Conservation (phyloP, 1,140 invertebrate species). For the Brachionus plicatilis region DNA sequence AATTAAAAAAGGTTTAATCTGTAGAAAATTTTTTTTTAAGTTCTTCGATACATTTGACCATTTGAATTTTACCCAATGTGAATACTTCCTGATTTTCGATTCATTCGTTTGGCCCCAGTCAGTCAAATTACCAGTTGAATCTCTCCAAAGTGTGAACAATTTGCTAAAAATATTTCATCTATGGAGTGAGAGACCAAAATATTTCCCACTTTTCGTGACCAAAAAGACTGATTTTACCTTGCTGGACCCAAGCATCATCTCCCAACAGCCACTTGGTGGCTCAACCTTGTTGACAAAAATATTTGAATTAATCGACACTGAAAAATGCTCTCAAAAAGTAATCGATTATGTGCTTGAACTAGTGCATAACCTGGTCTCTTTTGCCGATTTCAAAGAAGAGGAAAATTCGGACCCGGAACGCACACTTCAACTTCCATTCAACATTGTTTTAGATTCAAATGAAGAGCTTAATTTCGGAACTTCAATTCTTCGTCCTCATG, state of each 20-base stretch:
- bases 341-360: conserved; percentile 19
- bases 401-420: neutral
- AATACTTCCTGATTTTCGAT: conserved; percentile 71
- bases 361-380: conserved; percentile 32
- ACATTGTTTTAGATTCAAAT: neutral
- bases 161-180: conserved; percentile 35
- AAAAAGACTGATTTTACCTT: conserved; percentile 44
- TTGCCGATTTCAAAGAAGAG: conserved; percentile 34
- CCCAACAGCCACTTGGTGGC: neutral
- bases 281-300: neutral
- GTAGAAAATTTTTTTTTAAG: neutral
- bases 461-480: conserved; percentile 64
- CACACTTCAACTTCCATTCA: conserved; percentile 32
- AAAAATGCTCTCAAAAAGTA: conserved; percentile 18
- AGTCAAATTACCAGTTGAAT: conserved; percentile 43
- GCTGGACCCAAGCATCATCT: neutral
- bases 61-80: conserved; percentile 66
- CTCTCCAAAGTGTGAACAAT: conserved; percentile 23
- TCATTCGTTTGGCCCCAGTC: conserved; percentile 75
- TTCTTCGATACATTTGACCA: conserved; percentile 74
- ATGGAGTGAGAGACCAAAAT: conserved; percentile 37
- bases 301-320: conserved; percentile 13
- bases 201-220: conserved; percentile 31
- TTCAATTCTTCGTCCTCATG: conserved; percentile 67
- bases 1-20: no score